Evolutionary conservation across 1,140 invertebrate species (phyloP).

Genomic region (Drosophila nigromelanica): DNA sequence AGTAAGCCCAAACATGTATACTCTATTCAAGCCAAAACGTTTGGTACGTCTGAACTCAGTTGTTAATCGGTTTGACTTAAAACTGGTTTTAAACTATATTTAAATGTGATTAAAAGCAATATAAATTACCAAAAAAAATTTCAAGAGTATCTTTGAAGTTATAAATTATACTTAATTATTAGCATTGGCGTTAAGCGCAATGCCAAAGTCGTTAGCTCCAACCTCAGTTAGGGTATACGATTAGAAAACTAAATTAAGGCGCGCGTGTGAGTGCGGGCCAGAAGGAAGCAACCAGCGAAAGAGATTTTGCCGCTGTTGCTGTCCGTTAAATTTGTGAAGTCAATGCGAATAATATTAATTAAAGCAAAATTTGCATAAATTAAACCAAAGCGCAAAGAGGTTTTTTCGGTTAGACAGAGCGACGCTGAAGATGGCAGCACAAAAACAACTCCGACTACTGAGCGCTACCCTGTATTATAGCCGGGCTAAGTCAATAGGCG

Average conservation of each 20-base stretch:
- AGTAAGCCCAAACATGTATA: constrained; percentile 22
- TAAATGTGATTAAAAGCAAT: too few relatives aligned
- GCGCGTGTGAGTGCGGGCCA: constrained; percentile 54
- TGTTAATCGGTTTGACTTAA: not conserved
- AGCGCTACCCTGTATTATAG: not conserved
- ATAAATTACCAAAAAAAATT: not conserved
- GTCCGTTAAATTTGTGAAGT: constrained; percentile 43
- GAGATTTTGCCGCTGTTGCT: constrained; percentile 45
- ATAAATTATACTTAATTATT: not conserved
- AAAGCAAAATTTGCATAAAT: constrained; percentile 79
- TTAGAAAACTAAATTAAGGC: constrained; percentile 62
- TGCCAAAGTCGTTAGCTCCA: not conserved
- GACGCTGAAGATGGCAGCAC: constrained; percentile 45
- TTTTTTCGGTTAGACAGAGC: constrained; percentile 76
- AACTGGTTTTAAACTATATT: not conserved
- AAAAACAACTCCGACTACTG: not conserved
- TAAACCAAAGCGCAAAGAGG: constrained; percentile 51
- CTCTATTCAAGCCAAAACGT: constrained; percentile 14
- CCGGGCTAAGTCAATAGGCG: constrained; percentile 4
- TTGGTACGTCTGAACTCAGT: not conserved
- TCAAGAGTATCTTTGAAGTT: too few relatives aligned
- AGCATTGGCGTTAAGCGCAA: not conserved
- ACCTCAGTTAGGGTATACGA: constrained; percentile 37
- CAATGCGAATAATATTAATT: constrained; percentile 73
- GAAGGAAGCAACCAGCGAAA: constrained; percentile 63